These are phyloP conservation scores for Germaria angustata DNA, from an alignment of 2,888 invertebrate species.

Conservation along the genomic window DNA sequence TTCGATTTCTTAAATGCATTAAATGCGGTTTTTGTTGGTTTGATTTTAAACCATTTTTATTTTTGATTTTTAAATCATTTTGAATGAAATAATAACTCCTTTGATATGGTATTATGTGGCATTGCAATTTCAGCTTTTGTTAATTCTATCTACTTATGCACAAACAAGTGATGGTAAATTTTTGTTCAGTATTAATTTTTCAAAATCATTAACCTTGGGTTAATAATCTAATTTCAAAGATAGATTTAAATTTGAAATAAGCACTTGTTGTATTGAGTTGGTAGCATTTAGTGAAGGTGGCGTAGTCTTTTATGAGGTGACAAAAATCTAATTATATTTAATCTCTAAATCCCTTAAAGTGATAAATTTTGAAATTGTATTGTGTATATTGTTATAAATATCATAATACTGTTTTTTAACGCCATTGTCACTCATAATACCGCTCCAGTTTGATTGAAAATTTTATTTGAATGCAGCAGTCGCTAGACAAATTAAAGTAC, in stretches of 20 bases:
- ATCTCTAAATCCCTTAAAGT: neutral
- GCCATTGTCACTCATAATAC: too few species aligned
- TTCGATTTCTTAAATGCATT: neutral
- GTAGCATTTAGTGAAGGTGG: neutral
- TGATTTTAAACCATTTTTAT: neutral
- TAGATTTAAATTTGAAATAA: neutral
- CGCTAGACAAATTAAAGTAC: too few species aligned
- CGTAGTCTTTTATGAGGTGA: neutral
- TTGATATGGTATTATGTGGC: neutral
- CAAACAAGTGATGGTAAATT: neutral
- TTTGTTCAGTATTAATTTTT: neutral
- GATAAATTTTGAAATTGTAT: neutral
- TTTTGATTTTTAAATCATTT: neutral
- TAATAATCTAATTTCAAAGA: neutral
- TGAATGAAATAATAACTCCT: neutral
- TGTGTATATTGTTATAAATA: neutral
- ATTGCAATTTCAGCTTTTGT: neutral
- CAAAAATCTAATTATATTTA: neutral
- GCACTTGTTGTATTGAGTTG: neutral
- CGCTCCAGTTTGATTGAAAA: too few species aligned
- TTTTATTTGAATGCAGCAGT: too few species aligned
- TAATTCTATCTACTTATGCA: neutral
- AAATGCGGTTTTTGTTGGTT: neutral
- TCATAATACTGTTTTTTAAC: too few species aligned
- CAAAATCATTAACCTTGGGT: conserved; percentile 10